Conservation (phyloP, 1,140 invertebrate species). For the Cherax destructor region DNA sequence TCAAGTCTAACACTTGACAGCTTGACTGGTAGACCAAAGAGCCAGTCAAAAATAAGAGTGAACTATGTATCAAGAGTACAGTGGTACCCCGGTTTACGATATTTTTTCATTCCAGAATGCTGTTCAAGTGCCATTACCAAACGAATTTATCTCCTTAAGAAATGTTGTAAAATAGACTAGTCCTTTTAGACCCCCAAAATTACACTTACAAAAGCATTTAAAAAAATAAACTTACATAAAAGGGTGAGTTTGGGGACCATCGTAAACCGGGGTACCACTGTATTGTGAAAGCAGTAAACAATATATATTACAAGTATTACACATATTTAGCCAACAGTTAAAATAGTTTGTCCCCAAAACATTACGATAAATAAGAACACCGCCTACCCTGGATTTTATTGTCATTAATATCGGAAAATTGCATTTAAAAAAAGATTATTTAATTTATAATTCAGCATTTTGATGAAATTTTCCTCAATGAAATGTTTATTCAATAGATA, state of each 20-base stretch:
- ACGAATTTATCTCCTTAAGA: no score
- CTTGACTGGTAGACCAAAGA: no score
- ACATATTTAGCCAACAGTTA: neutral
- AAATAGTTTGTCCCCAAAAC: neutral
- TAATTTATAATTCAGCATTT: neutral
- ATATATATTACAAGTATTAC: neutral
- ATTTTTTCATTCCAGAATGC: no score
- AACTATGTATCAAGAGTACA: neutral
- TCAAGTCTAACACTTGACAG: no score
- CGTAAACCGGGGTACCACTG: no score
- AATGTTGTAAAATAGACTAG: no score
- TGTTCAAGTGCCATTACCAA: no score
- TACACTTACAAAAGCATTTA: no score
- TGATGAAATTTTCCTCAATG: neutral
- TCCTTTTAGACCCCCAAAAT: no score
- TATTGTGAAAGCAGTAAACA: neutral
- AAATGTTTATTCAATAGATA: neutral
- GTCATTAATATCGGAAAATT: neutral
- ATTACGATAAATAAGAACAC: neutral
- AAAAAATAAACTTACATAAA: no score
- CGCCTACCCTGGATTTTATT: neutral
- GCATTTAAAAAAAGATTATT: neutral
- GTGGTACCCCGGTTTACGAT: no score
- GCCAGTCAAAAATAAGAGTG: neutral
- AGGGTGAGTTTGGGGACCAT: no score